phyloP scores from a whole-genome alignment of 92 coral and sea anemone genomes.

The Porites cylindrica region DNA sequence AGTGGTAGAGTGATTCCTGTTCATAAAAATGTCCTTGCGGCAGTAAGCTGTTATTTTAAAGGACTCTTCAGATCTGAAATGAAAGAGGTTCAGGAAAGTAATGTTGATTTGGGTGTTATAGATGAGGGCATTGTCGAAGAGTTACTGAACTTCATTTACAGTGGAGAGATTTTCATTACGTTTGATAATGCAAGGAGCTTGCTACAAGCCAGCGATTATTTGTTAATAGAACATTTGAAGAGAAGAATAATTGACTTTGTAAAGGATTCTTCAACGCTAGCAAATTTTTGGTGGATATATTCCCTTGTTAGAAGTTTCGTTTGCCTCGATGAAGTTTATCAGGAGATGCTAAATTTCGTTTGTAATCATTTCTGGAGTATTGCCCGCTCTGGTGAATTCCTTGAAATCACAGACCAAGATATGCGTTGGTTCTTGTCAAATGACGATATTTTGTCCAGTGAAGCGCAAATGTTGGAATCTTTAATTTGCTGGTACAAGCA shows the following conservation, averaged over 20 bases:
- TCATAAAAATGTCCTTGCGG: slow-evolving; percentile 69
- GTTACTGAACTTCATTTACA: slow-evolving; percentile 49
- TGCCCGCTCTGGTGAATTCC: slow-evolving; percentile 48
- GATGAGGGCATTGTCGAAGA: slow-evolving; percentile 56
- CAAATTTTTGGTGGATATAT: slow-evolving; percentile 55
- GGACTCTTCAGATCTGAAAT: slow-evolving; percentile 69
- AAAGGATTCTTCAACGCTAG: slow-evolving; percentile 41
- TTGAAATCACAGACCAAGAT: slow-evolving; percentile 60
- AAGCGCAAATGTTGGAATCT: slow-evolving; percentile 63
- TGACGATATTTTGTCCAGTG: slow-evolving; percentile 73
- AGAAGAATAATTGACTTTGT: slow-evolving; percentile 59
- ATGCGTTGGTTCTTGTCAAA: slow-evolving; percentile 59
- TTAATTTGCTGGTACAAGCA: slow-evolving; percentile 69
- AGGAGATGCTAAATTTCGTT: slow-evolving; percentile 50
- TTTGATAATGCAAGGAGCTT: slow-evolving; percentile 55
- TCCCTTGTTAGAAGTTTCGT: slow-evolving; percentile 64
- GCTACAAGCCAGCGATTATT: slow-evolving; percentile 66
- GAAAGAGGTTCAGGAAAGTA: slow-evolving; percentile 61
- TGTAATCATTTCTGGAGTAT: slow-evolving; percentile 58
- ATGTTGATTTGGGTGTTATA: slow-evolving; percentile 67
- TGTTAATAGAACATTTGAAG: slow-evolving; percentile 58
- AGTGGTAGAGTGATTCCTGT: slow-evolving; percentile 51
- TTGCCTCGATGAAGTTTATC: slow-evolving; percentile 52
- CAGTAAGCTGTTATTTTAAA: slow-evolving; percentile 65
- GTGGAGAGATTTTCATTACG: slow-evolving; percentile 50